Conservation (phyloP, 2,113 vertebrate species). For the Oryzias curvinotus region DNA sequence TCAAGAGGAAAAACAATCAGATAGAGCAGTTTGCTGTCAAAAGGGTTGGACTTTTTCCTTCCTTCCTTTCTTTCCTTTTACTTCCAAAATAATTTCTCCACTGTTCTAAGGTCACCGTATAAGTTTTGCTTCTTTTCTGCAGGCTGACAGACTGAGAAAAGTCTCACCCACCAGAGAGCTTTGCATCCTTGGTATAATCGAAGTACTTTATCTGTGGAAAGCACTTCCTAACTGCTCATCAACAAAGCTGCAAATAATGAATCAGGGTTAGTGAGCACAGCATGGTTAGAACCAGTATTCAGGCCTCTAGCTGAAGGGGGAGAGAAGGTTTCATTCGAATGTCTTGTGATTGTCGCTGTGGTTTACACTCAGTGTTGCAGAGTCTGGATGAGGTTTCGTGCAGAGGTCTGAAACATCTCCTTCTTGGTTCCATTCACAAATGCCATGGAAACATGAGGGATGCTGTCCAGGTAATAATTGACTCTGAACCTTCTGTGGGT, state of each 20-base stretch:
- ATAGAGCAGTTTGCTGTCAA: constrained; percentile 98
- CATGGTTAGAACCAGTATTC: not conserved
- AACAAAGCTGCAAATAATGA: constrained; percentile 95
- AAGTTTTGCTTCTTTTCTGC: constrained; percentile 17
- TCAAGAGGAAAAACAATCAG: constrained; percentile 99
- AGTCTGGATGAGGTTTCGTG: constrained; percentile 85
- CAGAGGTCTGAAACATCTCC: constrained; percentile 88
- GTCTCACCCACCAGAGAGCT: constrained; percentile 84
- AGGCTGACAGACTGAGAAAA: constrained; percentile 94
- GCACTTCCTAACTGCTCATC: constrained; percentile 94
- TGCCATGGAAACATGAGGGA: constrained; percentile 94
- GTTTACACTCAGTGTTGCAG: constrained; percentile 84
- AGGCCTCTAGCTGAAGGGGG: not conserved
- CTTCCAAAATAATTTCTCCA: not conserved
- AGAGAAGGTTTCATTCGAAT: not conserved
- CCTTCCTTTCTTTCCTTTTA: not conserved
- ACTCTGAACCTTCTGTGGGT: not conserved
- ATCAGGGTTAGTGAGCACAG: constrained; percentile 82
- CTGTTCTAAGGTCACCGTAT: not conserved
- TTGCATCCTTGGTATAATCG: constrained; percentile 91
- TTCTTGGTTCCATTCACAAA: constrained; percentile 97
- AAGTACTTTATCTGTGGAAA: constrained; percentile 97
- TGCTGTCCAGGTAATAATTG: constrained; percentile 84
- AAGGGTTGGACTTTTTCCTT: constrained; percentile 78
- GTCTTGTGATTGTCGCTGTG: constrained; percentile 6